Evolutionary conservation across 2,797 vertebrate species (phyloP), one percentile per base, ranked within the genome.

Genomic region (Malacoraja senta): DNA sequence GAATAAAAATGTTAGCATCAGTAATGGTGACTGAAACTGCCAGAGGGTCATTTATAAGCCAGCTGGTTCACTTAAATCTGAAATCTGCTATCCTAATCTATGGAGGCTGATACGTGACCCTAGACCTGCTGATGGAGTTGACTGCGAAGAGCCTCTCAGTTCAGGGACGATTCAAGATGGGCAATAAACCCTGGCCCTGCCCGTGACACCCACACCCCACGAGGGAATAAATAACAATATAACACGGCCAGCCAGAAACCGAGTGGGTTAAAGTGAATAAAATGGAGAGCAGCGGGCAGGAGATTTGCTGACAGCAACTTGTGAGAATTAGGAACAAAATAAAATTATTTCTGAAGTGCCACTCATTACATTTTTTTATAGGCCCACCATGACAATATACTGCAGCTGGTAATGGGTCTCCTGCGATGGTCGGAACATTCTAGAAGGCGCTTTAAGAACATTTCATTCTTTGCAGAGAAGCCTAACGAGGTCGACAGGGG

Each of bases 401-500:
- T 29, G 90, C 38, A 76, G 90, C 90, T 15, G 24, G 68, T 92
- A 74, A 92, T 76, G 90, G 26, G 44, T 74, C 90, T 76, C 26
- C 90, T 53, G 90, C 10, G 38, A 44, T 92, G 90, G 44, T 65
- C 53, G 71, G 72, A 53, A 58, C 90, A 76, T 76, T 72, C 90
- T 44, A n/a, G 72, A 92, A 58, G 68, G 24, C 90, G 72, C 38
- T 92, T 76, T 92, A 29, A 29, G 71, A 92, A 92, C 35, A 44
- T 74, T 74, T 92, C 24, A 76, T 74, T 92, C 72, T 74, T 53
- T 72, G 15, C 90, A 29, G 3, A 17, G 38, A 63, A 88, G 38
- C n/a, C 35, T 92, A 92, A 92, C 90, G 24, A 92, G 90, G 35
- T 92, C 24, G 71, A n/a, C 90, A 74, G 26, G 90, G 71, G 68